Base-by-base conservation (phyloP, 1,140 invertebrate genomes). In the Magallana ariakensis region DNA sequence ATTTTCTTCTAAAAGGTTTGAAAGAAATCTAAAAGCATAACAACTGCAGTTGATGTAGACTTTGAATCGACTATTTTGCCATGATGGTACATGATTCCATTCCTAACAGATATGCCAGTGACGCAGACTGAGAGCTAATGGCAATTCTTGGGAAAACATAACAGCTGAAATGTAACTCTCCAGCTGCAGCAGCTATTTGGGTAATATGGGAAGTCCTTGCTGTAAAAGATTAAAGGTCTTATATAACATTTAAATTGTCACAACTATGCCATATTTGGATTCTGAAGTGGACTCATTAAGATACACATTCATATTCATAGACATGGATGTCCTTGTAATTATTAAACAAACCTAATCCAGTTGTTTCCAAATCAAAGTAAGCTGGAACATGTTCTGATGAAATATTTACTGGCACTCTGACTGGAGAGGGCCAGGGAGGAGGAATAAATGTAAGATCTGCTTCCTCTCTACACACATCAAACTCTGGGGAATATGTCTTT, bases 171-270 rank as follows among this genome's bases (percentile, higher is more conserved):
- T 53, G 60, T 55, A 66, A 22, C 22, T 62, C 80, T 54, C 85
- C 85, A 60, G 70, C 58, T 22, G 70, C 85, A 82, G 85, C 85
- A 60, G 85, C 85, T 81, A 86, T 86, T 16, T 86, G 85, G 22
- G 75, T 86, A 53, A 86, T 86, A 46, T 81, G 80, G 8, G 85
- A 86, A 57, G 55, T 60, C 46, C 85, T 56, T 62, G 55, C 85
- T 86, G 80, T 60, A 86, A 86, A 57, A 80, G 33, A 33, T 33
- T 33, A 33, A 33, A 33, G 33, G 33, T 33, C 33, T 33, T 33
- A 33, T 3, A 33, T 33, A 33, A 33, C 33, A 33, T 33, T 33
- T 33, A 33, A 33, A 33, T 33, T 33, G 33, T 33, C 33, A 33
- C 33, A 3, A 33, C 33, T 33, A 3, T 33, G 33, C 33, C 33